Evolutionary conservation across 2,797 vertebrate species (phyloP).

Genomic region (Paguma larvata): DNA sequence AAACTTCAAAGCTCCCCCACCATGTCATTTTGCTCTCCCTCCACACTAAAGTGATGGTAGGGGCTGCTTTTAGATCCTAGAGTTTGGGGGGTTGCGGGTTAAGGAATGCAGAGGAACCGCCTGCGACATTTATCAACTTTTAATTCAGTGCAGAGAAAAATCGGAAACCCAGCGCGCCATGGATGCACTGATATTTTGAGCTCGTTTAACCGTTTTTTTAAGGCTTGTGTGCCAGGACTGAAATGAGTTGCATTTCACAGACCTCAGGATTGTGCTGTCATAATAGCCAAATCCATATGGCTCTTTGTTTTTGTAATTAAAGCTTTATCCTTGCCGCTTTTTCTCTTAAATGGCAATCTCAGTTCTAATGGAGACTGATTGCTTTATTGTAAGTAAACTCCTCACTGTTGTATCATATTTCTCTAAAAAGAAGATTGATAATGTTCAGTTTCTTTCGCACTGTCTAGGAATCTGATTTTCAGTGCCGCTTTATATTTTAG

Average conservation of each 20-base stretch:
- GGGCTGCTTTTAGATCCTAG: background rate
- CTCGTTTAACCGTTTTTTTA: conserved; percentile 31
- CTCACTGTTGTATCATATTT: background rate
- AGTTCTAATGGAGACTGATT: conserved; percentile 31
- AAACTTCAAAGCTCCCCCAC: conserved; percentile 44
- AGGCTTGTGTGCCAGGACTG: background rate
- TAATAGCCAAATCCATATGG: background rate
- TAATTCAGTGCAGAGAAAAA: conserved; percentile 57
- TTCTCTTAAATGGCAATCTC: background rate
- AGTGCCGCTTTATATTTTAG: conserved; percentile 1
- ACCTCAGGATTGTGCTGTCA: background rate
- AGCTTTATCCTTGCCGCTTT: background rate
- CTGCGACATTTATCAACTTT: conserved; percentile 57
- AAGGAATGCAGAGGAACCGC: background rate
- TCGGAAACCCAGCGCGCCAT: background rate
- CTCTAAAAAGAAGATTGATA: conserved; percentile 23
- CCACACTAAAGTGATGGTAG: background rate
- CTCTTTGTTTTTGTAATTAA: conserved; percentile 60
- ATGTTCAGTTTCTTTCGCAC: background rate
- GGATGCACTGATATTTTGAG: conserved; percentile 22
- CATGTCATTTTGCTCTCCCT: conserved; percentile 49
- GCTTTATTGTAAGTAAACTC: conserved; percentile 51
- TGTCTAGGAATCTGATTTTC: conserved; percentile 48
- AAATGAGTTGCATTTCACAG: background rate
- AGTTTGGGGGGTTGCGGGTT: background rate